Conservation (phyloP, 2,113 vertebrate species). For the Neotoma lepida region DNA sequence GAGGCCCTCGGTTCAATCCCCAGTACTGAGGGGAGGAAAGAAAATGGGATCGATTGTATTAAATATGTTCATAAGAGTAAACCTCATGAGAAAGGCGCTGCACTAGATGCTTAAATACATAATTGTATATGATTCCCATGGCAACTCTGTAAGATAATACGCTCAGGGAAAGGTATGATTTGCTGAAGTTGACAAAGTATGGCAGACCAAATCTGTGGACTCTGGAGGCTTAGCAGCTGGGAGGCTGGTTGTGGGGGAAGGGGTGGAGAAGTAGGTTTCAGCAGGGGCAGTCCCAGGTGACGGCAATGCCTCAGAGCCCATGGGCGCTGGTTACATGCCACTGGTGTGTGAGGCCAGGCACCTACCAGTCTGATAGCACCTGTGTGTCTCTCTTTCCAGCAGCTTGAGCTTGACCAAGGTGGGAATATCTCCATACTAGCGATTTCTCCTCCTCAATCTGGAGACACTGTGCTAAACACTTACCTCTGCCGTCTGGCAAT, state of each 20-base stretch:
- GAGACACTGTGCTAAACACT: background rate
- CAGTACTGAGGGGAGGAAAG: background rate
- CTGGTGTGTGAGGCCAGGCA: background rate
- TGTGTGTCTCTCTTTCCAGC: background rate
- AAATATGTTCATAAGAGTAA: background rate
- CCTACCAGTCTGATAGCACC: fast-evolving
- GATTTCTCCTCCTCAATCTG: background rate
- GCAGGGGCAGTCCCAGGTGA: background rate
- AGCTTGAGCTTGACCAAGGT: background rate
- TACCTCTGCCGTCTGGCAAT: background rate
- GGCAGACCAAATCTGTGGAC: background rate
- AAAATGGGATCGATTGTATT: background rate
- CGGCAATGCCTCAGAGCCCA: no score
- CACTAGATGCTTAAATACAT: constrained; percentile 11
- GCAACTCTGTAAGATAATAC: background rate
- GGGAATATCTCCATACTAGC: background rate
- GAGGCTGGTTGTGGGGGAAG: background rate
- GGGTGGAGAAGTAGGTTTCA: background rate
- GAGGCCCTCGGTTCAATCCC: background rate
- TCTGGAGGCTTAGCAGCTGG: background rate
- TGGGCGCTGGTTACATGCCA: fast-evolving
- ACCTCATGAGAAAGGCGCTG: background rate
- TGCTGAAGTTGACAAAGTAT: background rate
- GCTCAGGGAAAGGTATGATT: constrained; percentile 37
- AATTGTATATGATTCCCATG: background rate